A percentile compares a stretch with the other conserved stretches of the same genome.
These are phyloP conservation scores for Chelon auratus DNA, from an alignment of 2,797 vertebrate species.

Conservation along the genomic window DNA sequence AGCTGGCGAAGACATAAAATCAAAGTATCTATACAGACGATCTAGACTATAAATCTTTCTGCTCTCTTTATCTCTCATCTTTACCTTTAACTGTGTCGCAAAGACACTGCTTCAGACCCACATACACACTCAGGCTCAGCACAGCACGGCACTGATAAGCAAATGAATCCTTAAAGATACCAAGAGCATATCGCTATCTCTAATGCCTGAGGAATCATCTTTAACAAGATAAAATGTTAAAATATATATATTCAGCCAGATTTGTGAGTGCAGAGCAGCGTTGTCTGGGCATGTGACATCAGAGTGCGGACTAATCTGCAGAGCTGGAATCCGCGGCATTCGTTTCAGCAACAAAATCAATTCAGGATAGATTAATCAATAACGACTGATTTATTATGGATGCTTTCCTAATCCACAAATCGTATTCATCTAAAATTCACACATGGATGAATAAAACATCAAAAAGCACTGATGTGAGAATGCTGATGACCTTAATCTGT, in stretches of 20 bases:
- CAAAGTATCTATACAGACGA: not conserved
- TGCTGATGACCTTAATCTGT: not conserved
- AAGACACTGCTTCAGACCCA: not conserved
- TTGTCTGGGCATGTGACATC: slow-evolving; percentile 1
- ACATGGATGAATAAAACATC: slow-evolving; percentile 1
- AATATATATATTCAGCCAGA: slow-evolving; percentile 13
- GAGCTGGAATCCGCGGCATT: not conserved
- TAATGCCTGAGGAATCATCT: slow-evolving; percentile 24
- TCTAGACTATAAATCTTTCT: slow-evolving; percentile 14
- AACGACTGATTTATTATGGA: slow-evolving; percentile 10
- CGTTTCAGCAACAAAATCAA: not conserved
- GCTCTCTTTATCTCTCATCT: not conserved
- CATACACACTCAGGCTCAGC: slow-evolving; percentile 2
- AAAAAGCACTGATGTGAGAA: not conserved
- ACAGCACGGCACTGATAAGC: slow-evolving; percentile 41
- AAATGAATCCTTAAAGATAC: slow-evolving; percentile 43
- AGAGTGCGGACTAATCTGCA: not conserved
- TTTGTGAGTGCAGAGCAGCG: slow-evolving; percentile 4
- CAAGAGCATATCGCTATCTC: slow-evolving; percentile 34
- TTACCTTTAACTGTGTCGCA: not conserved
- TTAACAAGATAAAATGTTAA: slow-evolving; percentile 22
- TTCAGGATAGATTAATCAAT: slow-evolving; percentile 18
- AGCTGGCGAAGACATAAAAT: not conserved
- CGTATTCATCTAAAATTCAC: not conserved
- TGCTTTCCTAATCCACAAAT: slow-evolving; percentile 5